These are phyloP conservation scores for Accipiter virgatus DNA, from an alignment of 2,113 vertebrate genomes.

Conservation along the genomic window DNA sequence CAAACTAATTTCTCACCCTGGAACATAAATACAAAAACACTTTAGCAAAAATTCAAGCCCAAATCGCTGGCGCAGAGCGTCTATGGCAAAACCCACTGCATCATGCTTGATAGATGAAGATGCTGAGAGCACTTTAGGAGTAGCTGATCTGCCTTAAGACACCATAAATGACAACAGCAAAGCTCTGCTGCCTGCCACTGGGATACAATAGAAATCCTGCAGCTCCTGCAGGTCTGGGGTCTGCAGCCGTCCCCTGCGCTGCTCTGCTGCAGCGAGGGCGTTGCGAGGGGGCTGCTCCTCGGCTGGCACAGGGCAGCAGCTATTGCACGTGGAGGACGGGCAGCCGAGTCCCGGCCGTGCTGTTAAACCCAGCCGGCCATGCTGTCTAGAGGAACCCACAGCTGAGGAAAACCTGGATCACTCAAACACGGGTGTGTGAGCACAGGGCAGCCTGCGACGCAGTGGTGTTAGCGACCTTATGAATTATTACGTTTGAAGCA, in stretches of 20 bases:
- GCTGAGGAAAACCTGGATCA: accelerated
- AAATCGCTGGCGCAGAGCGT: not conserved
- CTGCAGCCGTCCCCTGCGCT: not conserved
- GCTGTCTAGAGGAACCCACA: not conserved
- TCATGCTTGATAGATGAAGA: not conserved
- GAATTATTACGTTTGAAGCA: accelerated
- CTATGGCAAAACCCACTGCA: not conserved
- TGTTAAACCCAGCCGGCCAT: not conserved
- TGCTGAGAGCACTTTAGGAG: not conserved
- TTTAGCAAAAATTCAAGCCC: not conserved
- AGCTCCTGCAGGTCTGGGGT: not conserved
- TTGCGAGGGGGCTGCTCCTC: not conserved
- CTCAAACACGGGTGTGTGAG: accelerated
- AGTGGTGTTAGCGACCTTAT: accelerated
- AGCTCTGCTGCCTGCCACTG: not conserved
- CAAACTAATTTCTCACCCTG: not conserved
- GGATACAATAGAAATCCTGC: not conserved
- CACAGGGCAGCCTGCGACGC: not conserved
- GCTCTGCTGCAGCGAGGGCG: not conserved
- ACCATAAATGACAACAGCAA: not conserved
- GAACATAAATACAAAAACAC: not conserved
- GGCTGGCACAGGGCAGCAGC: not conserved
- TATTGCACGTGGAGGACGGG: accelerated
- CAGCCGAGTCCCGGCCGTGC: not conserved
- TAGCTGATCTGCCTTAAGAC: not conserved